Conservation (phyloP, 2,888 invertebrate genomes). For the Drosophila neoperkinsi region DNA sequence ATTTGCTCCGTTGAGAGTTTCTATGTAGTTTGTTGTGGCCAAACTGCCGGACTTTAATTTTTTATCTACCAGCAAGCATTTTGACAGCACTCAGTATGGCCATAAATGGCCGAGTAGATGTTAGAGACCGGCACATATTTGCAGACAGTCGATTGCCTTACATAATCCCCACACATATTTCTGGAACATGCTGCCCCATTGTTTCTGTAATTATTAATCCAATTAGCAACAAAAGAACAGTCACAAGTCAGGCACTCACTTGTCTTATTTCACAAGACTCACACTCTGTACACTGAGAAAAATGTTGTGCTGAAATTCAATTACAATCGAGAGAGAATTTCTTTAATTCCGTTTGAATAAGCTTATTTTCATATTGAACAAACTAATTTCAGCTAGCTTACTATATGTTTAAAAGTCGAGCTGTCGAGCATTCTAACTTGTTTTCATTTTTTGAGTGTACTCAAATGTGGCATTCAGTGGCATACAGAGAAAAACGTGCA, state of each 20-base stretch:
- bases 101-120: conserved; percentile 24
- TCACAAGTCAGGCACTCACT: conserved; percentile 29
- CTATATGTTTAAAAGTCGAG: not conserved
- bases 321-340: not conserved
- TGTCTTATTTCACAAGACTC: conserved; percentile 43
- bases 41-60: conserved; percentile 38
- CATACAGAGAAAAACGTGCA: conserved; percentile 34
- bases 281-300: not conserved
- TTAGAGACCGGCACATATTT: conserved; percentile 42
- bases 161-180: conserved; percentile 61
- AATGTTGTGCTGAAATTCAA: not conserved
- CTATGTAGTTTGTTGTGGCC: conserved; percentile 30
- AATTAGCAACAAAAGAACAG: conserved; percentile 71
- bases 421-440: not conserved
- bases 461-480: conserved; percentile 6
- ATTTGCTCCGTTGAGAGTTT: conserved; percentile 7
- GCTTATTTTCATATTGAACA: not conserved
- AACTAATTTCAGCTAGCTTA: not conserved
- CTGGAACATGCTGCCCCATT: conserved; percentile 57
- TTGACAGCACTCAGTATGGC: conserved; percentile 54
- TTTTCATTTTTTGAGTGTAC: not conserved
- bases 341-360: not conserved
- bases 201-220: conserved; percentile 77
- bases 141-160: conserved; percentile 54
- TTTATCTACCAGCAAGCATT: conserved; percentile 33